These are phyloP conservation scores for Styela plicata DNA, from an alignment of 23 tunicate species.

Conservation along the genomic window DNA sequence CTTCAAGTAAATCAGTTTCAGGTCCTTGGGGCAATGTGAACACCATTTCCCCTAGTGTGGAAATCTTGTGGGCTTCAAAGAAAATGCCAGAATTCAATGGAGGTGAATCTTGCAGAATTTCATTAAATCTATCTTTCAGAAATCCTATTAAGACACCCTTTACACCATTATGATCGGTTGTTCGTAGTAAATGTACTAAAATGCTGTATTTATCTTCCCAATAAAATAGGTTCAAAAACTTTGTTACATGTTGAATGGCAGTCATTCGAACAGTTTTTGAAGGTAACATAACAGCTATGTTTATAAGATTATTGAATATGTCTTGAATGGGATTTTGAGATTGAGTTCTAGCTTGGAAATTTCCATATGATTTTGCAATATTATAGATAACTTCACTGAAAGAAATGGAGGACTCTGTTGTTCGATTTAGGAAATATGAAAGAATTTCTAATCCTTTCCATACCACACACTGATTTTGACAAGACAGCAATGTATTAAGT, in stretches of 20 bases:
- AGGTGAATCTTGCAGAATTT: slow-evolving; percentile 32
- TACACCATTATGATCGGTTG: slow-evolving; percentile 39
- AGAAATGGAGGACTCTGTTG: neutral
- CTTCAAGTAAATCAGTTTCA: slow-evolving; percentile 68
- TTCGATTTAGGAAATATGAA: neutral
- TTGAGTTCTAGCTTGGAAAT: neutral
- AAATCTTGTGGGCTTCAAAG: slow-evolving; percentile 11
- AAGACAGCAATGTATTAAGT: slow-evolving; percentile 13
- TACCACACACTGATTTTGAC: slow-evolving; percentile 14
- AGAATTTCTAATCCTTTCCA: slow-evolving; percentile 32
- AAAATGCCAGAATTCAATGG: neutral
- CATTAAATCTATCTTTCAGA: slow-evolving; percentile 60
- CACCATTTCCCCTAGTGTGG: slow-evolving; percentile 18
- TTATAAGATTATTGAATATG: neutral
- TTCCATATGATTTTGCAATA: neutral
- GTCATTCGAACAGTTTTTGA: neutral
- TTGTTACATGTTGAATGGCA: neutral
- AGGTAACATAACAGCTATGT: neutral
- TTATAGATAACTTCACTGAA: neutral
- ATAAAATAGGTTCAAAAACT: slow-evolving; percentile 49
- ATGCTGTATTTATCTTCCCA: slow-evolving; percentile 59
- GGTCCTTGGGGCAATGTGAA: slow-evolving; percentile 44
- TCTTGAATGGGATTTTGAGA: neutral
- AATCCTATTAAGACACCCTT: slow-evolving; percentile 51
- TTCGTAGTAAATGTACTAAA: slow-evolving; percentile 26